phyloP scores from a whole-genome alignment of 2,888 invertebrate genomes.

The Drosophila ezoana region DNA sequence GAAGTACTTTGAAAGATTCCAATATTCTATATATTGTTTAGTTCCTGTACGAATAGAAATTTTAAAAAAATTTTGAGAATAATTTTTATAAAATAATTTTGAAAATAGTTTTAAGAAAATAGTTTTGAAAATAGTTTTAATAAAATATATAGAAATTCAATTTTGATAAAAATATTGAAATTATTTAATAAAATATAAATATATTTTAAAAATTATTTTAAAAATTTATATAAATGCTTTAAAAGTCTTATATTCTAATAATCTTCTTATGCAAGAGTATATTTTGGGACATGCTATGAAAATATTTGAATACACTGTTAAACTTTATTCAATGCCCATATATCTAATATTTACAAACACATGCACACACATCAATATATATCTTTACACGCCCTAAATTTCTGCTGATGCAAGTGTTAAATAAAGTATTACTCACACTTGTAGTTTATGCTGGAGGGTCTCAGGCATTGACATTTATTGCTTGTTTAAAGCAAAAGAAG shows the following conservation, averaged over 20 bases:
- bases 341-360: conserved; percentile 1
- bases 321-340: conserved; percentile 6
- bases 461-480: conserved; percentile 65
- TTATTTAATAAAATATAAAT: too few relatives aligned
- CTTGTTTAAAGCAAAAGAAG: conserved; percentile 43
- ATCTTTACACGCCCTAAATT: neutral
- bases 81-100: too few relatives aligned
- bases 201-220: too few relatives aligned
- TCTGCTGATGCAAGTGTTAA: conserved; percentile 53
- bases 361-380: neutral
- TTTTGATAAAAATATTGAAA: too few relatives aligned
- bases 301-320: neutral
- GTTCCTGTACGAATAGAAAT: too few relatives aligned
- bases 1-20: neutral
- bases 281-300: neutral
- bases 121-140: too few relatives aligned
- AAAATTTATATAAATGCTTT: too few relatives aligned
- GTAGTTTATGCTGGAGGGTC: conserved; percentile 34
- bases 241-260: too few relatives aligned
- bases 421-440: conserved; percentile 54
- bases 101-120: too few relatives aligned
- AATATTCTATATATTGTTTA: neutral
- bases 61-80: too few relatives aligned
- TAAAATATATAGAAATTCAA: too few relatives aligned
- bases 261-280: neutral